Base-by-base conservation (phyloP, 2,113 vertebrate species). In the Eonycteris spelaea region DNA sequence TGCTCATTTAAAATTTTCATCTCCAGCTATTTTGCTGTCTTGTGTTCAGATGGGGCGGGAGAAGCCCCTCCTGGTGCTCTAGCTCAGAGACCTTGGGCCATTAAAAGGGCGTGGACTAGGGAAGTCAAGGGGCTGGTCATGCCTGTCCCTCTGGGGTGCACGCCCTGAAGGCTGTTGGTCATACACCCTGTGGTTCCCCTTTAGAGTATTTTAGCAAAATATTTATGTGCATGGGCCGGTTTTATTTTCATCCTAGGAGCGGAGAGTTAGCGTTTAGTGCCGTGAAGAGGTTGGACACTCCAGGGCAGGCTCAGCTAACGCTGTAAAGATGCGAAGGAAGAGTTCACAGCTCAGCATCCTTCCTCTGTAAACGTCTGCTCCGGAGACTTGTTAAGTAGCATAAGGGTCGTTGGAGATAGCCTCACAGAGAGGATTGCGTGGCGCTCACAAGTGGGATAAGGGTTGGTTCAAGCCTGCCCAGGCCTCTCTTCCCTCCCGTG, bases 371-470 rank as follows among this genome's bases (percentile, higher is more conserved):
- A 43, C 68, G 9, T 83, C 43, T 38, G 61, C 13, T 3, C 8
- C 51, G 43, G 28, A 83, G n/a, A 24, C 30, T 57, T 16, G n/a
- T 30, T 43, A 6, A 9, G 40, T 30, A 57, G 16, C 6, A 10
- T 19, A 7, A 71, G 13, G 19, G 21, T 55, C 9, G 18, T n/a
- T 16, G n/a, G 48, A 38, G 45, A 26, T 48, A 10, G 30, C 8
- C 57, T 59, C 38, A 22, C 1, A 19, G 74, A 19, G 74, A 0
- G 38, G 43, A 15, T 2, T 38, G 40, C 24, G 19, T 22, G 19
- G 13, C 65, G 7, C 26, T 8, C 19, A 0, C 8, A 13, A 3
- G 0, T 38, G 35, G 45, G 9, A 45, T 38, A 1, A 0, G 7
- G 33, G 13, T 24, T 53, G 38, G 79, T 35, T 33, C 33, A 63